These are phyloP conservation scores for Oncorhynchus gorbuscha DNA, from an alignment of 2,113 vertebrate genomes.

Conservation along the genomic window DNA sequence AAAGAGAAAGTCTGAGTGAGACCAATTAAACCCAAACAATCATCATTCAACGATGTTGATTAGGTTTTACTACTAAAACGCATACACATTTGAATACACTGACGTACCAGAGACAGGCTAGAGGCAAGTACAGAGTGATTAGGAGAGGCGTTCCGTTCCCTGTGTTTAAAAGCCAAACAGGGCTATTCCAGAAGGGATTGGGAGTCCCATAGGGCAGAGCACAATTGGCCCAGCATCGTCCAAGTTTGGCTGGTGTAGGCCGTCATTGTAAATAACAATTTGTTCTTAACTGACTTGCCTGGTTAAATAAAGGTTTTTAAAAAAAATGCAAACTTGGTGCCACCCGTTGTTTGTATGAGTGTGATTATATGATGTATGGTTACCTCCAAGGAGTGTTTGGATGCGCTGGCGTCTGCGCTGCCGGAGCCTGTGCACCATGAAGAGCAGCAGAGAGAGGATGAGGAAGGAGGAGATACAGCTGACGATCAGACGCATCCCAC, in stretches of 20 bases:
- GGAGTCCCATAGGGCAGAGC: too few species aligned
- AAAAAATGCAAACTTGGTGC: too few species aligned
- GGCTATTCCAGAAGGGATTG: too few species aligned
- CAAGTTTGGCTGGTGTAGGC: too few species aligned
- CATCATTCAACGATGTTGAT: too few species aligned
- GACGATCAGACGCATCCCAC: conserved; percentile 95
- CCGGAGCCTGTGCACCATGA: conserved; percentile 96
- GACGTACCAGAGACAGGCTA: background rate
- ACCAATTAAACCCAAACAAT: too few species aligned
- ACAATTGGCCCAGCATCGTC: too few species aligned
- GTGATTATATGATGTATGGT: conserved; percentile 70
- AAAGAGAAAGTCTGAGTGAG: background rate
- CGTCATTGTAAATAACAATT: too few species aligned
- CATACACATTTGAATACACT: background rate
- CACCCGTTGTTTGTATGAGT: background rate
- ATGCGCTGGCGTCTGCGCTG: conserved; percentile 94
- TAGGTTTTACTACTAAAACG: too few species aligned
- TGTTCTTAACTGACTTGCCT: too few species aligned
- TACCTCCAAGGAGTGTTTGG: conserved; percentile 93
- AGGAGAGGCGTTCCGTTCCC: background rate
- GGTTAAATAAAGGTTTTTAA: too few species aligned
- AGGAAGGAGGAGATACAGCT: conserved; percentile 99
- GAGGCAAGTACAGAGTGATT: background rate
- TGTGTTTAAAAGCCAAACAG: background rate
- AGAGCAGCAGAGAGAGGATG: conserved; percentile 95